Conservation (phyloP, 2,888 invertebrate genomes). For the Notodonta ziczac region DNA sequence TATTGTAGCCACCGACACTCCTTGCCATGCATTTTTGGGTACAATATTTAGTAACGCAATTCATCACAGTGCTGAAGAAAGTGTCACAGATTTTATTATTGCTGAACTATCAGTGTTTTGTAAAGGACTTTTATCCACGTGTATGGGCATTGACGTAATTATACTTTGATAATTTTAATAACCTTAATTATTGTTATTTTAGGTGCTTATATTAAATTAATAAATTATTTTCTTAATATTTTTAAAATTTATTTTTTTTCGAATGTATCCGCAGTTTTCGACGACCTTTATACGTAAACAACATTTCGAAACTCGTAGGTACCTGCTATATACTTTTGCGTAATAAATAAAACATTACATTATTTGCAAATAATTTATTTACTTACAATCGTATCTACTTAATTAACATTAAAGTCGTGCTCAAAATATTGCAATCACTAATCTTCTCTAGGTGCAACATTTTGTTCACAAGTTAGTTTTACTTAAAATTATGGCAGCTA, state of each 20-base stretch:
- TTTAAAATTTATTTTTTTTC: constrained; percentile 16
- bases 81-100: constrained; percentile 68
- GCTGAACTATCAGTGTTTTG: constrained; percentile 72
- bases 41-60: constrained; percentile 64
- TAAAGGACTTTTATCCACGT: constrained; percentile 72
- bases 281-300: background rate
- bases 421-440: constrained; percentile 68
- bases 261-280: background rate
- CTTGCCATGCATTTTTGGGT: constrained; percentile 76
- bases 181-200: constrained; percentile 31
- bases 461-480: constrained; percentile 71
- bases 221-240: constrained; percentile 33
- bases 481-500: constrained; percentile 68
- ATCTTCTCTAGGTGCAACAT: constrained; percentile 50
- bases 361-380: constrained; percentile 48
- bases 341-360: background rate
- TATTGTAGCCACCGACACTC: constrained; percentile 65
- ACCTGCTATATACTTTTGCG: no score
- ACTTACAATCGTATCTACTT: constrained; percentile 20
- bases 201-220: constrained; percentile 33
- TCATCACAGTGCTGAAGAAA: constrained; percentile 54
- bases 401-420: constrained; percentile 63
- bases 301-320: no score
- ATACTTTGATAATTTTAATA: constrained; percentile 53
- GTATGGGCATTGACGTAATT: constrained; percentile 73